Evolutionary conservation across 2,888 invertebrate species (phyloP).

Genomic region (Pimpla rufipes): DNA sequence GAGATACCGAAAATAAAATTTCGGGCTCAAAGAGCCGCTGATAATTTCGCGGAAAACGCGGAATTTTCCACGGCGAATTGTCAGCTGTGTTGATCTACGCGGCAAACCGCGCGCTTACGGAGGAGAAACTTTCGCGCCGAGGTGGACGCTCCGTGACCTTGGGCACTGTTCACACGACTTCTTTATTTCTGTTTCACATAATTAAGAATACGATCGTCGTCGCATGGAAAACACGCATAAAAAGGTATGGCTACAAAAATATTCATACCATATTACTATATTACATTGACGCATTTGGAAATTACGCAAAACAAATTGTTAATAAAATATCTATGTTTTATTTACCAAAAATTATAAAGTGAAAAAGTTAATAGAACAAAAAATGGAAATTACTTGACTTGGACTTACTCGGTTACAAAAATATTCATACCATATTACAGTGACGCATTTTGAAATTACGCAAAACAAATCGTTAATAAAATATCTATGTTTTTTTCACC

Average conservation of each 20-base stretch:
- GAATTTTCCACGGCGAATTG: not conserved
- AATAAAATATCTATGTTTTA: no score
- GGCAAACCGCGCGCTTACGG: not conserved
- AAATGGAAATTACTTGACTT: no score
- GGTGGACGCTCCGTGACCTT: not conserved
- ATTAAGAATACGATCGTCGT: not conserved
- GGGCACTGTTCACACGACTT: not conserved
- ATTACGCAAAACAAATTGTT: no score
- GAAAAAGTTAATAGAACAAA: no score
- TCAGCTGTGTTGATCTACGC: not conserved
- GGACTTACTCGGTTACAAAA: no score
- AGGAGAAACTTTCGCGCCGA: not conserved
- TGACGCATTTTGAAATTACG: no score
- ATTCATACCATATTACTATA: no score
- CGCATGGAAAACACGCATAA: not conserved
- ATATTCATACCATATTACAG: no score
- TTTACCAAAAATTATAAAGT: no score
- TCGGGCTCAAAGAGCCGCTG: not conserved
- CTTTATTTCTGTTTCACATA: not conserved
- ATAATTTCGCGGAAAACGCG: conserved; percentile 10
- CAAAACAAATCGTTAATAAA: no score
- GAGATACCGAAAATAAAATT: conserved; percentile 41
- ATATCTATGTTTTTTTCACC: no score
- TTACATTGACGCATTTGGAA: no score
- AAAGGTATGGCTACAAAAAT: not conserved